phyloP scores from a whole-genome alignment of 2,888 invertebrate species.

The Onchidella celtica region DNA sequence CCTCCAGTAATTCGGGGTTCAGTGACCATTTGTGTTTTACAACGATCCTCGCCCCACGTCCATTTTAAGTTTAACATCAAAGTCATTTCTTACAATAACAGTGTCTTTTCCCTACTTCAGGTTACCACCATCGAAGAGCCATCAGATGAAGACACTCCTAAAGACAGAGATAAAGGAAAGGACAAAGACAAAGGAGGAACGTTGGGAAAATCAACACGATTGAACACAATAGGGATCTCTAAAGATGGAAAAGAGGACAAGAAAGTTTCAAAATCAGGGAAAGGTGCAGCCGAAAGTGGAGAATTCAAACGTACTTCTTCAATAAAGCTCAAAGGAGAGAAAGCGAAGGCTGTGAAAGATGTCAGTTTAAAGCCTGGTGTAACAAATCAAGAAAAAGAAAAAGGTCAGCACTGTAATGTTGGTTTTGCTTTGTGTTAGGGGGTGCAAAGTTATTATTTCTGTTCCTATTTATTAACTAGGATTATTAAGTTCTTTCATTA shows the following conservation, averaged over 20 bases:
- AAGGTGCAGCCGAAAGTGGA: slow-evolving; percentile 41
- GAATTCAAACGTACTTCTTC: slow-evolving; percentile 64
- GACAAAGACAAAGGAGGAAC: neutral
- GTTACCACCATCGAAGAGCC: slow-evolving; percentile 50
- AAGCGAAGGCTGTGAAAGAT: slow-evolving; percentile 61
- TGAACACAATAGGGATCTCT: slow-evolving; percentile 26
- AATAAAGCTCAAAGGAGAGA: slow-evolving; percentile 63
- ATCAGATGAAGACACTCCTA: slow-evolving; percentile 18
- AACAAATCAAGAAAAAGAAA: slow-evolving; percentile 53
- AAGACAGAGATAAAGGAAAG: neutral
- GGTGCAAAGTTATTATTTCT: neutral
- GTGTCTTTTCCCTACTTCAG: neutral
- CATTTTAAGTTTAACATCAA: no score
- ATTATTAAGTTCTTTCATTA: neutral
- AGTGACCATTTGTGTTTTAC: no score
- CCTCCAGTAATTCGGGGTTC: no score
- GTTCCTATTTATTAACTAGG: neutral
- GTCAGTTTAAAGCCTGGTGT: slow-evolving; percentile 58
- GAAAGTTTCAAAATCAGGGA: slow-evolving; percentile 52
- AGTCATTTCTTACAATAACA: no score
- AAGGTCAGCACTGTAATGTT: slow-evolving; percentile 50
- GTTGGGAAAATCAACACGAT: neutral
- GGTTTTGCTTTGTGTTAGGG: neutral
- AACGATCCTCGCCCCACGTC: no score
- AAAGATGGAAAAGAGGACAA: slow-evolving; percentile 32